Evolutionary conservation across 2,113 vertebrate species (phyloP).

Genomic region (Chloebia gouldiae): DNA sequence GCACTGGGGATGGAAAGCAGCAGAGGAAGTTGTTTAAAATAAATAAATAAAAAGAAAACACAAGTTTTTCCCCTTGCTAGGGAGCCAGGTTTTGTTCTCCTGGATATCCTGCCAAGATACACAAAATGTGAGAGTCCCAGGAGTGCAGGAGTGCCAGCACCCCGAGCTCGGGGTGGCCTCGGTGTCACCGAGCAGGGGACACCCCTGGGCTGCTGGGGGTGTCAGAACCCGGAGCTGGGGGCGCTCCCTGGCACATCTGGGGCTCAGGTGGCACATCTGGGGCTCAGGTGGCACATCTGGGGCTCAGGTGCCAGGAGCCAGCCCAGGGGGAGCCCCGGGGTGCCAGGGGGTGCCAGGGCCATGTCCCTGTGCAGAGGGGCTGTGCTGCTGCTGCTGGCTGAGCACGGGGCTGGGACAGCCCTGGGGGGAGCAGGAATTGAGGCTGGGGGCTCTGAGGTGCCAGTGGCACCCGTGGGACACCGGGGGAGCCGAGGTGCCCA

Average conservation of each 20-base stretch:
- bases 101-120: conserved; percentile 21
- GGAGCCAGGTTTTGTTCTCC: conserved; percentile 3
- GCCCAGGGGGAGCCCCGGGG: background rate
- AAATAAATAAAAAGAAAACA: background rate
- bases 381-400: background rate
- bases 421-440: background rate
- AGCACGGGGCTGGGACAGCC: background rate
- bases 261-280: background rate
- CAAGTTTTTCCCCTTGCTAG: background rate
- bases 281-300: background rate
- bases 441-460: too few relatives aligned
- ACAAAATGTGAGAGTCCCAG: background rate
- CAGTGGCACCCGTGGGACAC: accelerated
- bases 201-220: background rate
- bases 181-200: background rate
- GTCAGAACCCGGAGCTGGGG: background rate
- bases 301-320: background rate
- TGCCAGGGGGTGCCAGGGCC: background rate
- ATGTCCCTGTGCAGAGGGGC: background rate
- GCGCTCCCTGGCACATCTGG: background rate
- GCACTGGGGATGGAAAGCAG: conserved; percentile 8
- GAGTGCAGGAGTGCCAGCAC: background rate
- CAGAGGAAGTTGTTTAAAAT: background rate
- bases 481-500: background rate
- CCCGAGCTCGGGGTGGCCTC: background rate